Evolutionary conservation across 2,797 vertebrate genomes (phyloP).

Genomic region (Acomys russatus): DNA sequence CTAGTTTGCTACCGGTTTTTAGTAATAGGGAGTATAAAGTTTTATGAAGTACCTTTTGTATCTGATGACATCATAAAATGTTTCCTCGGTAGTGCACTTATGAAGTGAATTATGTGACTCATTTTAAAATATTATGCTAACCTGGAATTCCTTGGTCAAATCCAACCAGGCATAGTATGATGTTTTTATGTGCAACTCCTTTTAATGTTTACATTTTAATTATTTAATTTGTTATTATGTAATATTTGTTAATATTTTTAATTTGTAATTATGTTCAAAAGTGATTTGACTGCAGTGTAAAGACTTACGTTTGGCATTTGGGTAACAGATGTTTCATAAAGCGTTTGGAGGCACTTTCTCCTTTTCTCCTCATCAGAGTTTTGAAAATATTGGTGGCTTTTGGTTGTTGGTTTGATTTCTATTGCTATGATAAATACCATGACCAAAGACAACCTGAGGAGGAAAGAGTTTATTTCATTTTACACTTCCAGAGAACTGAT

Average conservation of each 20-base stretch:
- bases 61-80: background rate
- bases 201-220: constrained; percentile 36
- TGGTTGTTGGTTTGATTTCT: background rate
- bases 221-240: constrained; percentile 25
- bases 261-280: constrained; percentile 40
- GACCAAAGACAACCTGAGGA: background rate
- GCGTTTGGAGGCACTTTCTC: background rate
- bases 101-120: background rate
- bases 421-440: background rate
- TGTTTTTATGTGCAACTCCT: background rate
- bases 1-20: background rate
- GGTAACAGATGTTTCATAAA: background rate
- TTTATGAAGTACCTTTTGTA: background rate
- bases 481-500: background rate
- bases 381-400: background rate
- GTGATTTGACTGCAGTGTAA: background rate
- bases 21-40: background rate
- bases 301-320: constrained; percentile 3
- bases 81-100: background rate
- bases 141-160: background rate
- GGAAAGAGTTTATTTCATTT: background rate
- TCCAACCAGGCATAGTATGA: background rate
- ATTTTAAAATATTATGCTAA: background rate
- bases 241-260: background rate
- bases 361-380: background rate